These are phyloP conservation scores for Pogonognathellus flavescens DNA, from an alignment of 1,140 invertebrate genomes.

Conservation along the genomic window DNA sequence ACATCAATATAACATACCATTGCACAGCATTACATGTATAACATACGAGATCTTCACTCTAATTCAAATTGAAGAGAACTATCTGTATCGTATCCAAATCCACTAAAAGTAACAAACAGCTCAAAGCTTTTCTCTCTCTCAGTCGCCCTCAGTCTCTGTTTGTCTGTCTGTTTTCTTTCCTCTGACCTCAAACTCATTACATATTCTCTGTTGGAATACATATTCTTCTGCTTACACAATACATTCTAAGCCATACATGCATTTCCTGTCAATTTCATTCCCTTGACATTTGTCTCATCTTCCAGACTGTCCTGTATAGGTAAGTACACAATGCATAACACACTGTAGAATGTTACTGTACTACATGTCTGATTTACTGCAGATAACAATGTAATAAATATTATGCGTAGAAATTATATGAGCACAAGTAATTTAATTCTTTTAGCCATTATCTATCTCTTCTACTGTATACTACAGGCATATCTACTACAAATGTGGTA, in stretches of 20 bases:
- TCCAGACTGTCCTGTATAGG: neutral
- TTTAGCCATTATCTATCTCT: too few species aligned
- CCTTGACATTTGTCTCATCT: too few species aligned
- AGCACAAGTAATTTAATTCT: too few species aligned
- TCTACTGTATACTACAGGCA: too few species aligned
- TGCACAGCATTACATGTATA: neutral
- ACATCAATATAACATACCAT: neutral
- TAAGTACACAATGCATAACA: neutral
- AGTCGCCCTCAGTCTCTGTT: too few species aligned
- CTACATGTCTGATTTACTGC: too few species aligned
- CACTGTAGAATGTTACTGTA: too few species aligned
- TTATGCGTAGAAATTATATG: too few species aligned
- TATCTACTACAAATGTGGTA: too few species aligned
- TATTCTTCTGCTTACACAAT: too few species aligned
- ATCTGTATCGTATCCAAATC: neutral
- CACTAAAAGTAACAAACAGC: neutral
- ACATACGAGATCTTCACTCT: constrained; percentile 4
- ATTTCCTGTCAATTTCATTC: neutral
- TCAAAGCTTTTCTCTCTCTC: neutral
- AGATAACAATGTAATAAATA: too few species aligned
- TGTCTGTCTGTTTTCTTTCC: neutral
- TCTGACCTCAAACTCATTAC: neutral
- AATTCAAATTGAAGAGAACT: constrained; percentile 13
- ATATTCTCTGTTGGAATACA: neutral
- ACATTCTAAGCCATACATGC: neutral